A percentile compares a stretch with the other conserved stretches of the same genome.
Evolutionary conservation across 2,888 invertebrate genomes (phyloP).

Genomic region (Carterocephalus palaemon): DNA sequence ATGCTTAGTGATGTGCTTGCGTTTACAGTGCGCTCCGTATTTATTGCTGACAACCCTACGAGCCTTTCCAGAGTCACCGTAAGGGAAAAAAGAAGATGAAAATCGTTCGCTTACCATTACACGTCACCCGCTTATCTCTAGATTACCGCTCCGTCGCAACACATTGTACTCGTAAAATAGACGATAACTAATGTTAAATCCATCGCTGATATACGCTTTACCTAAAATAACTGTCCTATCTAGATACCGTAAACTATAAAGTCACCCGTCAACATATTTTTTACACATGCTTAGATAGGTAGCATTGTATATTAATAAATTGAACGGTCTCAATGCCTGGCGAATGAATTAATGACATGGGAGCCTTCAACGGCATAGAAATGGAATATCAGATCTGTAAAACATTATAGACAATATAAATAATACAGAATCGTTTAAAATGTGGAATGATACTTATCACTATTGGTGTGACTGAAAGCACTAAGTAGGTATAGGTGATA

Average conservation of each 20-base stretch:
- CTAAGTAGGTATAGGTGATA: too few species aligned
- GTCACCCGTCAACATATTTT: constrained; percentile 44
- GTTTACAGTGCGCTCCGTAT: neutral
- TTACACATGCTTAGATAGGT: constrained; percentile 70
- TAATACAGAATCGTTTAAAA: too few species aligned
- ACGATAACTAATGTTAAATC: constrained; percentile 9
- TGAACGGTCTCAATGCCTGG: constrained; percentile 41
- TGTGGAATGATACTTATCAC: too few species aligned
- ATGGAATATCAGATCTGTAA: constrained; percentile 31
- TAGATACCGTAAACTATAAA: constrained; percentile 10
- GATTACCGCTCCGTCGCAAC: constrained; percentile 22
- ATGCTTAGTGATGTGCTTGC: constrained; percentile 20
- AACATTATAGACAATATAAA: too few species aligned
- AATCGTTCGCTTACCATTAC: too few species aligned
- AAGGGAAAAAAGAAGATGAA: too few species aligned
- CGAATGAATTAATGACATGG: constrained; percentile 34
- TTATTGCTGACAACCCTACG: too few species aligned
- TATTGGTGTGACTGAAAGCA: too few species aligned
- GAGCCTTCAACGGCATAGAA: constrained; percentile 37
- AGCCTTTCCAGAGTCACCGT: too few species aligned
- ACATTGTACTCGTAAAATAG: constrained; percentile 10
- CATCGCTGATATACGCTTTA: constrained; percentile 19
- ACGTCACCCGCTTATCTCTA: too few species aligned
- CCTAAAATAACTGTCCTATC: constrained; percentile 12
- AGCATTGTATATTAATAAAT: constrained; percentile 57